These are phyloP conservation scores for Mactra quadrangularis DNA, from an alignment of 1,140 invertebrate genomes.

Conservation along the genomic window DNA sequence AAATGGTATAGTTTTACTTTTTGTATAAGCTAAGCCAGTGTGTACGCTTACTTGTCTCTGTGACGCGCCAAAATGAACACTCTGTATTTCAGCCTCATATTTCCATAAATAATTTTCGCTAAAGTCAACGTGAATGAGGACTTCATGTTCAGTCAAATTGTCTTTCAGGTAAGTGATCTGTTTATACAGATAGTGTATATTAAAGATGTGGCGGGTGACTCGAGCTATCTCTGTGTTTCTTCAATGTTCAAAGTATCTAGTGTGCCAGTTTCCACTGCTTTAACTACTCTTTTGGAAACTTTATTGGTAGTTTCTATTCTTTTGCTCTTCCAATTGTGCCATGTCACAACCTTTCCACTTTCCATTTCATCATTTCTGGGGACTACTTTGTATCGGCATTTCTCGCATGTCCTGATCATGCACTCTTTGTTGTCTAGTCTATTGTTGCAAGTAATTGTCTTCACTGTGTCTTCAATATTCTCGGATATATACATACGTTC, in stretches of 20 bases:
- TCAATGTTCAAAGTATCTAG: slow-evolving; percentile 9
- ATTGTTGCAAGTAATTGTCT: not conserved
- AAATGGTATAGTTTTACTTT: not conserved
- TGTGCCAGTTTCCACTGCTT: slow-evolving; percentile 7
- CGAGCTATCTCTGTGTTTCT: not conserved
- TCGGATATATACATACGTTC: not conserved
- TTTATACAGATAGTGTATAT: slow-evolving; percentile 1
- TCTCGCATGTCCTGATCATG: not conserved
- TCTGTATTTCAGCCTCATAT: slow-evolving; percentile 32
- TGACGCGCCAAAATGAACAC: slow-evolving; percentile 18
- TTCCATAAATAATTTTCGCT: slow-evolving; percentile 35
- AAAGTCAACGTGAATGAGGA: slow-evolving; percentile 31
- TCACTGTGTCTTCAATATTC: not conserved
- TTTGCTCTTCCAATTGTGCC: not conserved
- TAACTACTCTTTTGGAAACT: not conserved
- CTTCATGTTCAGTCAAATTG: not conserved
- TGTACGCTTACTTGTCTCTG: slow-evolving; percentile 22
- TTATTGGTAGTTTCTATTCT: not conserved
- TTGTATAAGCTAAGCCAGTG: slow-evolving; percentile 32
- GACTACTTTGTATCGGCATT: not conserved
- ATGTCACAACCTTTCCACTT: not conserved
- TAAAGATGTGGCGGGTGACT: slow-evolving; percentile 4
- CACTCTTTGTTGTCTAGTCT: not conserved
- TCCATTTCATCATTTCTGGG: not conserved
- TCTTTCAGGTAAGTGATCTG: not conserved